Percentiles rank a stretch among this genome's conserved stretches.
Evolutionary conservation across 2,113 vertebrate species (phyloP).

Genomic region (Istiophorus platypterus): DNA sequence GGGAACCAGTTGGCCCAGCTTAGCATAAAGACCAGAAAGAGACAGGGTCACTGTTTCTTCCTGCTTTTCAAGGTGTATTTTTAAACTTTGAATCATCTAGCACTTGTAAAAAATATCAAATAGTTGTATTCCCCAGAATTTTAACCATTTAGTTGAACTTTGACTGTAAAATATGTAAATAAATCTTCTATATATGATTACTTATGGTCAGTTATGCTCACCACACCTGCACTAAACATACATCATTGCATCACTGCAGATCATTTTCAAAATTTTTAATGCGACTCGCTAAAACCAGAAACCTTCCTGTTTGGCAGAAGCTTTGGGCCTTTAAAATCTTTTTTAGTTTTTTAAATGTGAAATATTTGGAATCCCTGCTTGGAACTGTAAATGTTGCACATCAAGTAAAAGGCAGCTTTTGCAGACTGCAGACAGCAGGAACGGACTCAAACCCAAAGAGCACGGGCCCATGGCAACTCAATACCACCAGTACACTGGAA

Average conservation of each 20-base stretch:
- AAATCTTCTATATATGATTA: no score
- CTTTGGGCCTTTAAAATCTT: not conserved
- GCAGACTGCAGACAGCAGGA: not conserved
- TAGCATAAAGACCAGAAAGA: no score
- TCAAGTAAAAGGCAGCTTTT: not conserved
- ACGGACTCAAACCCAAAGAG: not conserved
- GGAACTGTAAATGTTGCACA: not conserved
- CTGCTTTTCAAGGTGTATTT: no score
- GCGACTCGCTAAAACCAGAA: not conserved
- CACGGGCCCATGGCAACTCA: not conserved
- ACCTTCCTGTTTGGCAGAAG: not conserved
- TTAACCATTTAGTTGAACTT: no score
- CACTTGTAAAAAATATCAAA: no score
- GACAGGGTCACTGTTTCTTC: no score
- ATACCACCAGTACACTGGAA: not conserved
- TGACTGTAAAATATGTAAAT: no score
- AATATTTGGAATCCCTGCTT: not conserved
- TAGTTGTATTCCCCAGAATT: no score
- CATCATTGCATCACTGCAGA: not conserved
- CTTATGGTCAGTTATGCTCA: not conserved
- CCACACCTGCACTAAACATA: not conserved
- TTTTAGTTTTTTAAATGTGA: not conserved
- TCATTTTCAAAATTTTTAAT: no score
- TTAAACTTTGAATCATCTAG: no score
- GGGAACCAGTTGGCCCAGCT: no score